Conservation (phyloP, 1,140 invertebrate species). For the Bombyx mori region ASM3026992v2 NC_085119.1:11915501-11916000, state of each 20-base stretch:
- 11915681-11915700: conserved; percentile 92
- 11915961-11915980: conserved; percentile 81
- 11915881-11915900: no score
- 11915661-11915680: conserved; percentile 89
- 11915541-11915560: not conserved
- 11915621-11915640: conserved; percentile 74
- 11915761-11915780: no score
- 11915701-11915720: conserved; percentile 16
- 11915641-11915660: conserved; percentile 68
- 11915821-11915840: no score
- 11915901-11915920: conserved; percentile 83
- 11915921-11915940: conserved; percentile 90
- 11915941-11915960: conserved; percentile 85
- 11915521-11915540: no score
- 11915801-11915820: no score
- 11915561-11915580: conserved; percentile 8
- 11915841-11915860: not conserved
- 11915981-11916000: conserved; percentile 86
- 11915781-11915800: no score
- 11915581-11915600: conserved; percentile 80
- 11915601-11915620: conserved; percentile 89
- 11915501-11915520: no score
- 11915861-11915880: no score
- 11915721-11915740: no score
- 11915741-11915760: no score